Base-by-base conservation (phyloP, 2,113 vertebrate species). In the Penelope pileata region DNA sequence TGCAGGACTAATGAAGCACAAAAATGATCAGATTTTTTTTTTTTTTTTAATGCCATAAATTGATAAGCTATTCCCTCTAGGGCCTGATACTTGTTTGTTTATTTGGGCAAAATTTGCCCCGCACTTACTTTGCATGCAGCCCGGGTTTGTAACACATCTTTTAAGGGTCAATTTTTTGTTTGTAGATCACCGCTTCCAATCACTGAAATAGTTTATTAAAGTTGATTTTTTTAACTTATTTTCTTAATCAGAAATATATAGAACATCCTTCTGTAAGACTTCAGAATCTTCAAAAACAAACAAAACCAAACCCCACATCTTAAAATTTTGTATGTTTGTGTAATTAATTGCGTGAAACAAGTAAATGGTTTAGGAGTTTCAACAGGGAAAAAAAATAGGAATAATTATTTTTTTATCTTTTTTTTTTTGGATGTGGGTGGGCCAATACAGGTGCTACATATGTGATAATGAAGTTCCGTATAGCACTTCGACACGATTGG, bases 381-480 rank as follows among this genome's bases (percentile, higher is more conserved):
- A 73, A 38, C 16, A 75, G 23, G 1, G 16, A 54, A 45, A 68
- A 88, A 66, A 84, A 80, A 50, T 68, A 93, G 60, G n/a, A 95
- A 87, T 95, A 91, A 96, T 88, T 96, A 51, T 88, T 86, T 90
- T 70, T 70, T 72, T 94, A n/a, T 34, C 95, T 87, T 72, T 89
- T 74, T 96, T 88, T 76, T 90, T 73, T 70, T 92, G 45, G 58
- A 12, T n/a, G 7, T 5, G 92, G 92, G 36, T 63, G 60, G 60
- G 10, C 26, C 27, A 40, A 88, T 72, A 56, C 94, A 99, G 99
- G 99, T 99, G 99, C 98, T 99, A 99, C 92, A 82, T 98, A 11
- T 99, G 99, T 60, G 98, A 99, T 96, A 97, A 98, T 16, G 98
- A 99, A 72, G 98, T 99, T 75, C 97, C 97, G 8, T 99, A 98